A percentile compares a stretch with the other conserved stretches of the same genome.
These are phyloP conservation scores for Andrena praecox DNA, from an alignment of 2,888 invertebrate species.

Conservation along the genomic window DNA sequence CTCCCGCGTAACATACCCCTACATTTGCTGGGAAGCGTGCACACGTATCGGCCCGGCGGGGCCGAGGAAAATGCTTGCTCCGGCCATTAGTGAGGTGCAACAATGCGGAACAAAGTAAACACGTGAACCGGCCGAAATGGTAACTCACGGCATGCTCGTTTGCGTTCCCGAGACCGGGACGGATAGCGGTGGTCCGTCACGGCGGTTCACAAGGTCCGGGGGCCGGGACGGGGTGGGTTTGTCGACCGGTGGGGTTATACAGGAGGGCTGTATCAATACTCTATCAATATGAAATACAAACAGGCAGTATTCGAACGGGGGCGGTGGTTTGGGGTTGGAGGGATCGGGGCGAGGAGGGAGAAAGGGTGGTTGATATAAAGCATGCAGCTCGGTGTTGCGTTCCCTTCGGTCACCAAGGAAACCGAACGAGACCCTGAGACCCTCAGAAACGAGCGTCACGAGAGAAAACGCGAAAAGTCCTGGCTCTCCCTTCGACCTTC, in stretches of 20 bases:
- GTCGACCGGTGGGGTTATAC: constrained; percentile 49
- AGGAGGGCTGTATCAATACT: constrained; percentile 81
- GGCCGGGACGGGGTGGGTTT: constrained; percentile 38
- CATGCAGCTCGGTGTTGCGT: constrained; percentile 72
- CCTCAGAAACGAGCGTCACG: constrained; percentile 49
- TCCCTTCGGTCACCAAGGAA: constrained; percentile 82
- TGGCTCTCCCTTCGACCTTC: constrained; percentile 35
- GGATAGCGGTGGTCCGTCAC: constrained; percentile 54
- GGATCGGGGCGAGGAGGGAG: constrained; percentile 41
- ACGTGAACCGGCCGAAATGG: constrained; percentile 74
- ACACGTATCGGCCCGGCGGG: neutral
- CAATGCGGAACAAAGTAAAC: constrained; percentile 82
- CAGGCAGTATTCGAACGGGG: constrained; percentile 73
- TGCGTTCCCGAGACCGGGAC: constrained; percentile 50
- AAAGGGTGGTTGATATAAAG: constrained; percentile 44
- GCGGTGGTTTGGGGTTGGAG: constrained; percentile 41
- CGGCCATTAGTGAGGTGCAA: constrained; percentile 80
- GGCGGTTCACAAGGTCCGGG: neutral
- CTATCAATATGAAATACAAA: constrained; percentile 85
- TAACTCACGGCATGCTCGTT: constrained; percentile 70
- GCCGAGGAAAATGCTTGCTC: constrained; percentile 73
- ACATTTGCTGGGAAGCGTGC: neutral
- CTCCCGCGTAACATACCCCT: neutral
- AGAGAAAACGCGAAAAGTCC: constrained; percentile 68
- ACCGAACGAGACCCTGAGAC: constrained; percentile 72